These are phyloP conservation scores for Gymnogyps californianus DNA, from an alignment of 2,113 vertebrate genomes.

Conservation along the genomic window DNA sequence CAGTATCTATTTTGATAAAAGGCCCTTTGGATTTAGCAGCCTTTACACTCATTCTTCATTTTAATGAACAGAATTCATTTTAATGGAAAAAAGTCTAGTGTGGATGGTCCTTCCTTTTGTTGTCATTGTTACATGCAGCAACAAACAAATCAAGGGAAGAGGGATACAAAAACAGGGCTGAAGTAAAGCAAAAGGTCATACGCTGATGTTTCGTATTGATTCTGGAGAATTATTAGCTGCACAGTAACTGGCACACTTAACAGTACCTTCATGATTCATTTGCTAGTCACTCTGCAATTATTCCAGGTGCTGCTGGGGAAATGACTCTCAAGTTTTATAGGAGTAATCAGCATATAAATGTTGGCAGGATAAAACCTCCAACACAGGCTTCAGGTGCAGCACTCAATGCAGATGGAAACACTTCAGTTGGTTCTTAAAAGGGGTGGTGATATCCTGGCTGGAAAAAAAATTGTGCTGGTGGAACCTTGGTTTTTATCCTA, in stretches of 20 bases:
- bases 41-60: slow-evolving; percentile 39
- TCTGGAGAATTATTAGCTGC: slow-evolving; percentile 70
- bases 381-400: slow-evolving; percentile 66
- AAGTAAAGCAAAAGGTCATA: slow-evolving; percentile 73
- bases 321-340: slow-evolving; percentile 74
- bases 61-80: not conserved
- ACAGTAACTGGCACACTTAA: slow-evolving; percentile 71
- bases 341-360: slow-evolving; percentile 75
- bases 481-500: not conserved
- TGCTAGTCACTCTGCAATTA: slow-evolving; percentile 79
- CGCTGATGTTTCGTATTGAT: slow-evolving; percentile 46
- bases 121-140: slow-evolving; percentile 68
- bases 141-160: slow-evolving; percentile 61
- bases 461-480: not conserved
- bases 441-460: slow-evolving; percentile 31
- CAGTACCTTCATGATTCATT: slow-evolving; percentile 70
- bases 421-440: slow-evolving; percentile 44
- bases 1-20: slow-evolving; percentile 40
- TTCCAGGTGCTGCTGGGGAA: slow-evolving; percentile 79
- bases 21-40: slow-evolving; percentile 33
- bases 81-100: slow-evolving; percentile 53
- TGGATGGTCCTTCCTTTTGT: slow-evolving; percentile 68
- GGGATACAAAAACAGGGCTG: slow-evolving; percentile 46
- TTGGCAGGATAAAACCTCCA: slow-evolving; percentile 67
- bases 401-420: slow-evolving; percentile 66